These are phyloP conservation scores for Drosophila orosa DNA, from an alignment of 1,140 invertebrate species.

Conservation along the genomic window DNA sequence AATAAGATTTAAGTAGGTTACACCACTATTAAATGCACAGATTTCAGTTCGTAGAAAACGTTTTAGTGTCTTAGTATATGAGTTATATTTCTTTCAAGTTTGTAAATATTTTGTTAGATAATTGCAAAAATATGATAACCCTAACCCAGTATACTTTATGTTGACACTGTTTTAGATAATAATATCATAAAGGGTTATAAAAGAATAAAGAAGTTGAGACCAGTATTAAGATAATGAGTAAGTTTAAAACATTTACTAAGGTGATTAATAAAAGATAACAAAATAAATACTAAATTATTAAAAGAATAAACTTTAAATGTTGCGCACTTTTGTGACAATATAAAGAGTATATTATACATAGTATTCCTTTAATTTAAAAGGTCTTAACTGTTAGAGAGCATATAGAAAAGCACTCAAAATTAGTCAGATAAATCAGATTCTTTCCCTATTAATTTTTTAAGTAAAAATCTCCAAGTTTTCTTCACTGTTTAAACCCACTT, in stretches of 20 bases:
- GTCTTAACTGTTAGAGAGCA: rapidly evolving
- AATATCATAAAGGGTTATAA: neutral
- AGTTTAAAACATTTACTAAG: neutral
- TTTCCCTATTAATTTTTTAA: neutral
- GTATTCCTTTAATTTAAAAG: neutral
- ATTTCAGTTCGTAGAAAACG: neutral
- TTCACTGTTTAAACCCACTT: slow-evolving; percentile 35
- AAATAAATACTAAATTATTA: too few species aligned
- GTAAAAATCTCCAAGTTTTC: neutral
- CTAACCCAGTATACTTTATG: too few species aligned
- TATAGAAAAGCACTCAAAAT: too few species aligned
- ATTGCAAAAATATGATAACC: too few species aligned
- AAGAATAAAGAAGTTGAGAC: neutral
- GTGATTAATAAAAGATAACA: neutral
- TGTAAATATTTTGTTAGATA: neutral
- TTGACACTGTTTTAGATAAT: neutral
- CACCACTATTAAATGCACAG: neutral
- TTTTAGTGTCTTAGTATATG: neutral
- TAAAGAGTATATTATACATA: too few species aligned
- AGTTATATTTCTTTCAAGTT: neutral
- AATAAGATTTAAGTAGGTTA: neutral
- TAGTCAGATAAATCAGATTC: rapidly evolving
- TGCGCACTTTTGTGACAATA: too few species aligned
- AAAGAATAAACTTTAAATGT: too few species aligned
- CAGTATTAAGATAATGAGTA: neutral